Evolutionary conservation across 2,888 invertebrate species (phyloP).

Genomic region (Linnaemya tessellans): DNA sequence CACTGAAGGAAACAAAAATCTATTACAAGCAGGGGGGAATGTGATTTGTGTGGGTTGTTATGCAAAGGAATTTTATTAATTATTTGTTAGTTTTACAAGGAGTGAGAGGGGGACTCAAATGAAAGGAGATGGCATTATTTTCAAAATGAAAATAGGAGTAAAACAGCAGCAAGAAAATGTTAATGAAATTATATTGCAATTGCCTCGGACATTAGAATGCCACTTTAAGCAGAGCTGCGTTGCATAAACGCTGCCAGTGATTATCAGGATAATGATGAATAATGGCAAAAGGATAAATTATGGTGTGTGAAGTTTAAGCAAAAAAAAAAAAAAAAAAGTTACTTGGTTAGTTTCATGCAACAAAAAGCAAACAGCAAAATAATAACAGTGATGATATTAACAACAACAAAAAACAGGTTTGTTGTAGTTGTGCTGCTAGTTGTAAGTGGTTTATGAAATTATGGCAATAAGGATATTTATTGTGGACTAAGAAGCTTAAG

Average conservation of each 20-base stretch:
- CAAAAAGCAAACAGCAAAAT: conserved; percentile 15
- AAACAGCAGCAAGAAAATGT: conserved; percentile 23
- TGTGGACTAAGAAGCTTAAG: conserved; percentile 54
- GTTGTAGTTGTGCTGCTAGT: conserved; percentile 12
- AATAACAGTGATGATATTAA: conserved; percentile 16
- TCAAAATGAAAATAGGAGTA: background rate
- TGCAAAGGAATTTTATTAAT: conserved; percentile 59
- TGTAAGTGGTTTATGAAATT: conserved; percentile 38
- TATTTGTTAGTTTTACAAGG: conserved; percentile 46
- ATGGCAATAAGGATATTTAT: conserved; percentile 41
- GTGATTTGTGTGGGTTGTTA: conserved; percentile 21
- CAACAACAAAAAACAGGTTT: conserved; percentile 30
- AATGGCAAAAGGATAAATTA: conserved; percentile 32
- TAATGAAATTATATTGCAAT: conserved; percentile 44
- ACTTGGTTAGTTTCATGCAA: conserved; percentile 53
- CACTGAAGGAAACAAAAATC: background rate
- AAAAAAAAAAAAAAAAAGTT: conserved; percentile 8
- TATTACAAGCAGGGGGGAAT: background rate
- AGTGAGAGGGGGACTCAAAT: conserved; percentile 27
- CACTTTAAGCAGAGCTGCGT: conserved; percentile 1
- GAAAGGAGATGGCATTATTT: conserved; percentile 14
- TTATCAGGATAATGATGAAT: conserved; percentile 42
- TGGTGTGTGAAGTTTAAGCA: conserved; percentile 6
- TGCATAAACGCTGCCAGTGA: conserved; percentile 18
- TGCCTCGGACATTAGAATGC: background rate